phyloP scores from a whole-genome alignment of 2,113 vertebrate genomes.

The Lamprotornis superbus region DNA sequence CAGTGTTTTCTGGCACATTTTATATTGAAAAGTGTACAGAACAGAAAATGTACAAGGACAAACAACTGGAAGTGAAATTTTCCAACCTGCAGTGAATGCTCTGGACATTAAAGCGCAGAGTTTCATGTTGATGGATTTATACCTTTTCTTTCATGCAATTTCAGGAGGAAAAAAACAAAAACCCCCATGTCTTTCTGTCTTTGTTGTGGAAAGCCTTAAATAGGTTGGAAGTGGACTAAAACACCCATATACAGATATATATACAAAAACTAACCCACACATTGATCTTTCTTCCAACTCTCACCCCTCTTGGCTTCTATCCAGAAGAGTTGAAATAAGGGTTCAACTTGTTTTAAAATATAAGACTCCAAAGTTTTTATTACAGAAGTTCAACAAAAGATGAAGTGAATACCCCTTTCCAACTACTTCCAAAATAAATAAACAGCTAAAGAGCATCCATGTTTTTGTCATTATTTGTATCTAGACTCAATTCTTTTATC shows the following conservation, averaged over 20 bases:
- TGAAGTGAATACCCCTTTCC: background rate
- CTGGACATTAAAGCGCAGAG: background rate
- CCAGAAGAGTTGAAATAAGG: background rate
- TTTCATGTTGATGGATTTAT: background rate
- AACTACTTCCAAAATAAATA: background rate
- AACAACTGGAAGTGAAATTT: background rate
- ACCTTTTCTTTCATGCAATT: background rate
- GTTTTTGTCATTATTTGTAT: background rate
- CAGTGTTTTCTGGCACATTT: background rate
- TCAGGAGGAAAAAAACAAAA: background rate
- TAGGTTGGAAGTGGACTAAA: background rate
- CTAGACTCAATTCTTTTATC: background rate
- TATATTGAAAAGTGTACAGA: background rate
- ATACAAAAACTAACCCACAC: background rate
- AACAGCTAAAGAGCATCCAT: background rate
- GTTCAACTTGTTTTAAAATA: background rate
- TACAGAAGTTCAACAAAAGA: background rate
- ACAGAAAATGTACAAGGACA: background rate
- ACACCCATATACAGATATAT: background rate
- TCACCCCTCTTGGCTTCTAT: background rate
- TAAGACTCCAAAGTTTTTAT: background rate
- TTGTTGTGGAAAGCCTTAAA: background rate
- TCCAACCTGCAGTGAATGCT: background rate
- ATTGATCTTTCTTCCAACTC: background rate
- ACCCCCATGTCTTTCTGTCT: background rate